Conservation (phyloP, 2,113 vertebrate species). For the Semicossyphus pulcher region DNA sequence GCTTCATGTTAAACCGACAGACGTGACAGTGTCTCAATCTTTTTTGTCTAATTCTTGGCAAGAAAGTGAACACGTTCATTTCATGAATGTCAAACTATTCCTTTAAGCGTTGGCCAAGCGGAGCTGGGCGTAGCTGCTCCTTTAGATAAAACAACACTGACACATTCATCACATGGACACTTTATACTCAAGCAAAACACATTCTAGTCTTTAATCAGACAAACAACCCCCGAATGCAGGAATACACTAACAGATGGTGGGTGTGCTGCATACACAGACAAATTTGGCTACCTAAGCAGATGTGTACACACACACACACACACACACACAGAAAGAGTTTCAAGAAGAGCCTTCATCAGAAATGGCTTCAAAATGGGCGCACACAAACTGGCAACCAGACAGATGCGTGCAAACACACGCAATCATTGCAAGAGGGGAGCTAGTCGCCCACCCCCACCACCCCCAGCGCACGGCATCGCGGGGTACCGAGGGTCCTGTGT, state of each 20-base stretch:
- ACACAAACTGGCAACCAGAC: conserved; percentile 41
- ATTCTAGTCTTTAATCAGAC: conserved; percentile 57
- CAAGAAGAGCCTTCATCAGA: conserved; percentile 40
- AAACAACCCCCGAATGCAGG: conserved; percentile 44
- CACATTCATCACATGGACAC: conserved; percentile 29
- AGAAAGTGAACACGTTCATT: background rate
- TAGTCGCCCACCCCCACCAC: conserved; percentile 32
- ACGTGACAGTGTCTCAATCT: background rate
- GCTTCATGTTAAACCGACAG: background rate
- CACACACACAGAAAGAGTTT: conserved; percentile 24
- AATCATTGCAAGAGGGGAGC: conserved; percentile 48
- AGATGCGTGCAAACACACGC: conserved; percentile 48
- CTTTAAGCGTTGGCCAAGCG: background rate
- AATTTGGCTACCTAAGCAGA: conserved; percentile 72
- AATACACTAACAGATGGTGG: conserved; percentile 70
- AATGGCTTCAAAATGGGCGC: conserved; percentile 52
- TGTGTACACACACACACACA: conserved; percentile 55
- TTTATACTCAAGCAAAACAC: conserved; percentile 43
- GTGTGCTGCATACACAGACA: conserved; percentile 52
- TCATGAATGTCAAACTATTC: background rate
- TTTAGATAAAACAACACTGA: conserved; percentile 17
- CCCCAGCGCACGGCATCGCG: conserved; percentile 27
- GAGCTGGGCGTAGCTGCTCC: background rate
- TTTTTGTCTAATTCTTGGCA: background rate
- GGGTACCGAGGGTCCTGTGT: conserved; percentile 64